phyloP scores from a whole-genome alignment of 2,888 invertebrate genomes.

The Xanthia icteritia region DNA sequence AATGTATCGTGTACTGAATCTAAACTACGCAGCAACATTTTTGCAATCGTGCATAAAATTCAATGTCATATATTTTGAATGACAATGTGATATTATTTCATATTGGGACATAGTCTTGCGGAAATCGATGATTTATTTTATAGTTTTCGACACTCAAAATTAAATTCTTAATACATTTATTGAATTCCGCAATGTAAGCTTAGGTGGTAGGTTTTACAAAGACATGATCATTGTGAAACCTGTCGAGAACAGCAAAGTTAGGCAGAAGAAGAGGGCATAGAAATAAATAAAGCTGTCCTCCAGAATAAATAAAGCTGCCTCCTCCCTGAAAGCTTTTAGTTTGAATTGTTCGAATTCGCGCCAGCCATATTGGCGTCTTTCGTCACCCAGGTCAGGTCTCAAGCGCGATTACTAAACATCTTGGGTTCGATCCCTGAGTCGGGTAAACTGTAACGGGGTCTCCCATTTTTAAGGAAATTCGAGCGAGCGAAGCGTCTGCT shows the following conservation, averaged over 20 bases:
- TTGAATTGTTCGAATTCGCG: background rate
- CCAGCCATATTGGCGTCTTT: background rate
- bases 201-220: background rate
- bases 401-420: background rate
- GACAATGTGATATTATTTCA: slow-evolving; percentile 42
- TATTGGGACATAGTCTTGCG: slow-evolving; percentile 36
- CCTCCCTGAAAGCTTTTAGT: background rate
- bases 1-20: slow-evolving; percentile 45
- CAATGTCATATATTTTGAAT: slow-evolving; percentile 28
- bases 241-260: background rate
- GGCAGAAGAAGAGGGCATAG: background rate
- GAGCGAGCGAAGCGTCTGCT: no score
- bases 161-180: background rate
- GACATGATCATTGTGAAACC: background rate
- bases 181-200: background rate
- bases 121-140: slow-evolving; percentile 33
- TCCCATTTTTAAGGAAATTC: background rate
- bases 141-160: slow-evolving; percentile 6
- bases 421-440: background rate
- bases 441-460: no score
- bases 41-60: slow-evolving; percentile 29
- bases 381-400: no score
- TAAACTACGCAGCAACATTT: slow-evolving; percentile 36
- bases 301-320: background rate
- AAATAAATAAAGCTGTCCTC: background rate